Conservation (phyloP, 1,140 invertebrate species). For the Trialeurodes vaporariorum region DNA sequence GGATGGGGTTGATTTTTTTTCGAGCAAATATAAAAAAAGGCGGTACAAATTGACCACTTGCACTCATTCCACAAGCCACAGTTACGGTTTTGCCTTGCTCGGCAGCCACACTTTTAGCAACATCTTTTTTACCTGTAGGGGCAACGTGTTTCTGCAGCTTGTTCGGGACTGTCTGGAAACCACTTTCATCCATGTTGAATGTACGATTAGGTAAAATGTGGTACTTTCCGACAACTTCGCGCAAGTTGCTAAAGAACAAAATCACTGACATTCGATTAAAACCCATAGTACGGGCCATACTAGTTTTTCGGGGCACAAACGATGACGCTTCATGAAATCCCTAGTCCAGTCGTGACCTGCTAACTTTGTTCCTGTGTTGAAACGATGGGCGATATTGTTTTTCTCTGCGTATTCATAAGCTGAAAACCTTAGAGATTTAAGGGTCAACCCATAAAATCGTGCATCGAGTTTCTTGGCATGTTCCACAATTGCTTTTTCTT, state of each 20-base stretch:
- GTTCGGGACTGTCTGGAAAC: slow-evolving; percentile 13
- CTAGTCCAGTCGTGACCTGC: too few relatives aligned
- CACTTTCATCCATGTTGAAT: slow-evolving; percentile 18
- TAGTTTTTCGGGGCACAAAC: slow-evolving; percentile 17
- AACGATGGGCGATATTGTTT: too few relatives aligned
- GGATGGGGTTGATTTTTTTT: slow-evolving; percentile 26
- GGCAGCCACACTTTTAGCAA: slow-evolving; percentile 33
- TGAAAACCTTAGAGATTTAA: too few relatives aligned
- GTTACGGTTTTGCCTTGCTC: slow-evolving; percentile 33
- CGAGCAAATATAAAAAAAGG: slow-evolving; percentile 32
- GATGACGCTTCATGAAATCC: too few relatives aligned
- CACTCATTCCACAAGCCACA: slow-evolving; percentile 25
- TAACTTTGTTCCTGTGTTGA: too few relatives aligned
- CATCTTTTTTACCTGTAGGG: slow-evolving; percentile 27
- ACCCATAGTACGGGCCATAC: slow-evolving; percentile 18
- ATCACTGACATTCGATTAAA: slow-evolving; percentile 23
- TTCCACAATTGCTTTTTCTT: neutral
- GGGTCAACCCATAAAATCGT: too few relatives aligned
- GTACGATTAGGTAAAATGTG: slow-evolving; percentile 20
- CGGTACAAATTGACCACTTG: slow-evolving; percentile 28
- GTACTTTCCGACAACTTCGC: slow-evolving; percentile 14
- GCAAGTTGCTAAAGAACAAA: slow-evolving; percentile 21
- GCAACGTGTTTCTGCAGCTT: slow-evolving; percentile 21
- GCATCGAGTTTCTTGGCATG: neutral
- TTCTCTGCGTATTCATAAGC: too few relatives aligned